A percentile compares a stretch with the other conserved stretches of the same genome.
phyloP scores from a whole-genome alignment of 2,113 vertebrate species.

The Morone chrysops region DNA sequence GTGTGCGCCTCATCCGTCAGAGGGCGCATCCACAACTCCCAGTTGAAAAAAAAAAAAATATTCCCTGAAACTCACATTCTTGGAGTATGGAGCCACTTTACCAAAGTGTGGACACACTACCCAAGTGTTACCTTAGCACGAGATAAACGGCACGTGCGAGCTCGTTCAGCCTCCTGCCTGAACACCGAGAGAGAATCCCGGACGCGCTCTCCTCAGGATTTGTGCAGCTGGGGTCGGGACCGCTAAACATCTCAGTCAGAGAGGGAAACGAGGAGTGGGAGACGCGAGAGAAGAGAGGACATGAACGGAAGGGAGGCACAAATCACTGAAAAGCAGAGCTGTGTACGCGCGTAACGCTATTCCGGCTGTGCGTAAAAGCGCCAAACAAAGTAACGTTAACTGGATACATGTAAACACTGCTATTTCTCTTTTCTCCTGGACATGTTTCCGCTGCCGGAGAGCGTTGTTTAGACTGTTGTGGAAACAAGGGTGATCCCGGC shows the following conservation, averaged over 20 bases:
- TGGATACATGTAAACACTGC: conserved; percentile 43
- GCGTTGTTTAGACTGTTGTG: conserved; percentile 46
- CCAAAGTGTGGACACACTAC: conserved; percentile 35
- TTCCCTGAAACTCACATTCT: conserved; percentile 47
- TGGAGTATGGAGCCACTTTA: conserved; percentile 48
- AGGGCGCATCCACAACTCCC: conserved; percentile 49
- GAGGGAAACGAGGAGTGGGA: conserved; percentile 50
- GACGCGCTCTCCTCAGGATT: background rate
- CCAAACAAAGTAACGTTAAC: conserved; percentile 31
- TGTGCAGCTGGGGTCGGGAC: conserved; percentile 31
- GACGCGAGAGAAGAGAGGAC: conserved; percentile 23
- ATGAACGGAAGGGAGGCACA: conserved; percentile 56
- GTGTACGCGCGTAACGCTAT: conserved; percentile 23
- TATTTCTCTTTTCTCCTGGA: conserved; percentile 21
- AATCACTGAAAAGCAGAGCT: conserved; percentile 50
- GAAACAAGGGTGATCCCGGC: conserved; percentile 23
- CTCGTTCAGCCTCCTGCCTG: conserved; percentile 14
- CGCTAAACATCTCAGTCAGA: conserved; percentile 56
- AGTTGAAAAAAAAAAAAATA: conserved; percentile 25
- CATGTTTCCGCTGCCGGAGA: conserved; percentile 49
- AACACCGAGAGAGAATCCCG: conserved; percentile 7
- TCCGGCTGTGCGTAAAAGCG: conserved; percentile 48
- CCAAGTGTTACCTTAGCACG: background rate
- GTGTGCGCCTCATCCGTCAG: conserved; percentile 31
- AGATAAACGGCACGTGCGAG: conserved; percentile 29